These are phyloP conservation scores for Leucophenga maculata DNA, from an alignment of 2,888 invertebrate species.

Conservation along the genomic window DNA sequence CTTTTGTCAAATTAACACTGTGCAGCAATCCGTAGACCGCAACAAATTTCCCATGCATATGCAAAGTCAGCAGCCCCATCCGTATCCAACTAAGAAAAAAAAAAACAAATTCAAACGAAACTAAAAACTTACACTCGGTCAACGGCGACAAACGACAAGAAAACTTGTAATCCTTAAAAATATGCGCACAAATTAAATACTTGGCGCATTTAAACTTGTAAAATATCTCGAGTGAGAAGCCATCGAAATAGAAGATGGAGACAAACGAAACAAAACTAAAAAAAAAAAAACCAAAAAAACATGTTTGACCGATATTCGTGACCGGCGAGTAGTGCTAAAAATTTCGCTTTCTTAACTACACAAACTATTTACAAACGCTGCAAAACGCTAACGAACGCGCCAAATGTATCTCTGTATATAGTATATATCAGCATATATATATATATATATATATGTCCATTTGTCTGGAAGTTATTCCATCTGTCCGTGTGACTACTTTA, in stretches of 20 bases:
- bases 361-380: neutral
- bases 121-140: neutral
- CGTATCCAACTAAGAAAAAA: neutral
- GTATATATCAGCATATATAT: too few species aligned
- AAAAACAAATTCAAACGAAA: neutral
- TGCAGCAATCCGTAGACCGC: neutral
- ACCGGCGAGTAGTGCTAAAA: constrained; percentile 51
- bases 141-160: constrained; percentile 16
- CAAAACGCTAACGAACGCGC: constrained; percentile 19
- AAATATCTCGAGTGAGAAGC: constrained; percentile 47
- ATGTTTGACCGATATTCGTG: constrained; percentile 65
- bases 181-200: constrained; percentile 62
- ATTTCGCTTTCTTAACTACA: constrained; percentile 24
- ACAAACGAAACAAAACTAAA: neutral
- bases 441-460: constrained; percentile 25
- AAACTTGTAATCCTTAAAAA: constrained; percentile 57
- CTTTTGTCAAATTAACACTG: neutral
- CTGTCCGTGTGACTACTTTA: constrained; percentile 60
- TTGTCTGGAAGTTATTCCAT: constrained; percentile 14
- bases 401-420: too few species aligned
- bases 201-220: constrained; percentile 66
- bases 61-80: constrained; percentile 29
- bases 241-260: neutral
- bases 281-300: constrained; percentile 49
- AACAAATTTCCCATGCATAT: constrained; percentile 39